Percentiles rank a stretch among this genome's conserved stretches.
Evolutionary conservation across 2,888 invertebrate genomes (phyloP).

Genomic region (Melanotus villosus): DNA sequence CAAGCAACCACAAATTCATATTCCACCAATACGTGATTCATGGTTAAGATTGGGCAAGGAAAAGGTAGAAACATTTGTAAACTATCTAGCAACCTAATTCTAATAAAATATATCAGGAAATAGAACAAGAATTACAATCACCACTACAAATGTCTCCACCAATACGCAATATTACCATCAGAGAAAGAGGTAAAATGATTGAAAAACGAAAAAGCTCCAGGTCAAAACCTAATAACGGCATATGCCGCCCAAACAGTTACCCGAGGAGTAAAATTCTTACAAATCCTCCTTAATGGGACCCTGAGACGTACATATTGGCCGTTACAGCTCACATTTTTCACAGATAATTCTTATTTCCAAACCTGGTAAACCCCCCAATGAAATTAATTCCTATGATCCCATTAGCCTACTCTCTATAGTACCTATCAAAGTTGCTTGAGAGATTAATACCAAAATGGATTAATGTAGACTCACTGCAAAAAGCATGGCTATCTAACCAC

Average conservation of each 20-base stretch:
- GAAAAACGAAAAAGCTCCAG: no score
- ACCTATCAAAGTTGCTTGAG: conserved; percentile 1
- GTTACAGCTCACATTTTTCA: not conserved
- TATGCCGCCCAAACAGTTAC: no score
- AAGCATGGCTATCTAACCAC: conserved; percentile 1
- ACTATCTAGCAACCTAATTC: not conserved
- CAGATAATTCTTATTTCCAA: not conserved
- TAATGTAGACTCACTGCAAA: not conserved
- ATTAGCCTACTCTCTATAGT: not conserved
- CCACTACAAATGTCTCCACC: not conserved
- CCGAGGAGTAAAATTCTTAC: no score
- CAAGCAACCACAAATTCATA: conserved; percentile 3
- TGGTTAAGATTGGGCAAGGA: not conserved
- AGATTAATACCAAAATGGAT: not conserved
- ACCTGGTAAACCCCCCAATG: not conserved
- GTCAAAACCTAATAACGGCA: no score
- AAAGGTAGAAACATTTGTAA: not conserved
- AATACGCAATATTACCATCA: not conserved
- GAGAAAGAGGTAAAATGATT: not conserved
- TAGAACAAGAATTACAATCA: not conserved
- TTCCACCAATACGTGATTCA: conserved; percentile 11
- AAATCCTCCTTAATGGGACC: no score
- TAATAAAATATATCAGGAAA: not conserved
- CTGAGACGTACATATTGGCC: conserved; percentile 1
- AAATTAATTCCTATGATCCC: not conserved